Conservation (phyloP, 2,888 invertebrate genomes). For the Mamestra brassicae region DNA sequence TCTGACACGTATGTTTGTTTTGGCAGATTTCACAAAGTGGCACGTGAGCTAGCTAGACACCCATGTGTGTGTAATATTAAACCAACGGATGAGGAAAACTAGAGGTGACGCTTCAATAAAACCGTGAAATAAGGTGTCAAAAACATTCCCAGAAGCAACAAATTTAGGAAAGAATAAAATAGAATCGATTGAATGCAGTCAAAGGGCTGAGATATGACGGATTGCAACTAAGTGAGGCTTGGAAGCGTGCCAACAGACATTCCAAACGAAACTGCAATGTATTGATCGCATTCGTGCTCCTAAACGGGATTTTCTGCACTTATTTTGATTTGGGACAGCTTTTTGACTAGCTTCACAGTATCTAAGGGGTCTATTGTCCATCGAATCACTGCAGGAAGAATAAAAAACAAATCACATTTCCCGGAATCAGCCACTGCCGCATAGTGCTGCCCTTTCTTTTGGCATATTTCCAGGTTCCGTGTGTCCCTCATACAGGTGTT, state of each 20-base stretch:
- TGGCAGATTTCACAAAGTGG: slow-evolving; percentile 42
- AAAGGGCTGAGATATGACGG: slow-evolving; percentile 12
- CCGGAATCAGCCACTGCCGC: background rate
- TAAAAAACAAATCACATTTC: background rate
- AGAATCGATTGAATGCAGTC: background rate
- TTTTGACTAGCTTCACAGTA: background rate
- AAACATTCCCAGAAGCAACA: background rate
- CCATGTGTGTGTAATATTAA: slow-evolving; percentile 4
- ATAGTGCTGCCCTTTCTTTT: background rate
- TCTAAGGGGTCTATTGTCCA: too few relatives aligned
- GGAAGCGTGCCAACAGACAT: slow-evolving; percentile 39
- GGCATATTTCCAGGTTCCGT: background rate
- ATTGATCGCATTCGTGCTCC: background rate
- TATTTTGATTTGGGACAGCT: background rate
- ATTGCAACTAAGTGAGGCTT: slow-evolving; percentile 1
- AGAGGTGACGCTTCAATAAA: background rate
- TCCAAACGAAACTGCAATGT: slow-evolving; percentile 12
- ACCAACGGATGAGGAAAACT: slow-evolving; percentile 21
- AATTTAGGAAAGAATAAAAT: background rate
- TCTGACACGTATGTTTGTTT: slow-evolving; percentile 39
- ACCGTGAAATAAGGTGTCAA: background rate
- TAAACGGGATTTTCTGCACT: slow-evolving; percentile 10
- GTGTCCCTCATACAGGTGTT: slow-evolving; percentile 2
- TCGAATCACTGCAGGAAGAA: background rate
- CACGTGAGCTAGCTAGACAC: slow-evolving; percentile 36